Evolutionary conservation across 2,113 vertebrate species (phyloP), one percentile per base, ranked within the genome.

Genomic region (Nematolebias whitei): DNA sequence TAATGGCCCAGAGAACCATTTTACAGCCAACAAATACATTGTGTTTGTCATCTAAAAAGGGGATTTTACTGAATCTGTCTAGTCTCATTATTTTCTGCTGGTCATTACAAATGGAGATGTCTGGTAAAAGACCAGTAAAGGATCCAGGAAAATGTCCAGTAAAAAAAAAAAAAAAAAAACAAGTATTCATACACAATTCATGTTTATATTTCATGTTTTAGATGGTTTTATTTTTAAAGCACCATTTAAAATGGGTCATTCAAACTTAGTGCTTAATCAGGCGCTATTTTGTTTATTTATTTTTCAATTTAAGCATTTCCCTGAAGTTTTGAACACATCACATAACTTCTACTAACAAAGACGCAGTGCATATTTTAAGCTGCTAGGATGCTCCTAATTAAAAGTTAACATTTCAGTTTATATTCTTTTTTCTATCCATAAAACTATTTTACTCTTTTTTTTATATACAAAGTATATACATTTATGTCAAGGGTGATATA

Each of bases 1-100:
- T 85, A 86, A 89, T 89, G 82, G 79, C 59, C 53, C 61, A 78
- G 18, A 68, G 65, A 81, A 73, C 73, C 84, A 83, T 85, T 87
- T 35, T 85, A 68, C 65, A 62, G 81, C 71, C 70, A 85, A 70
- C 84, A 83, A 78, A 83, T 82, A 62, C 67, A 87, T 71, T 71
- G 70, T 71, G 63, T 68, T 50, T 84, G 73, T 76, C 80, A 80
- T 54, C 58, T 63, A 69, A 82, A 35, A 53, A 61, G 68, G 54
- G 50, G 49, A 68, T 79, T 75, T 68, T 40, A 76, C 67, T 49
- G 38, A 59, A 63, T 81, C 83, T 73, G 58, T 68, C 50, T 57
- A 76, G 75, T 71, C 63, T 67, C 49, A 74, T 85, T 72, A 82
- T 82, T 83, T 79, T 84, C 57, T 63, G 13, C 40, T 63, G 74